phyloP scores from a whole-genome alignment of 53 echinoderm and acorn worm species.

The Mesocentrotus franciscanus region DNA sequence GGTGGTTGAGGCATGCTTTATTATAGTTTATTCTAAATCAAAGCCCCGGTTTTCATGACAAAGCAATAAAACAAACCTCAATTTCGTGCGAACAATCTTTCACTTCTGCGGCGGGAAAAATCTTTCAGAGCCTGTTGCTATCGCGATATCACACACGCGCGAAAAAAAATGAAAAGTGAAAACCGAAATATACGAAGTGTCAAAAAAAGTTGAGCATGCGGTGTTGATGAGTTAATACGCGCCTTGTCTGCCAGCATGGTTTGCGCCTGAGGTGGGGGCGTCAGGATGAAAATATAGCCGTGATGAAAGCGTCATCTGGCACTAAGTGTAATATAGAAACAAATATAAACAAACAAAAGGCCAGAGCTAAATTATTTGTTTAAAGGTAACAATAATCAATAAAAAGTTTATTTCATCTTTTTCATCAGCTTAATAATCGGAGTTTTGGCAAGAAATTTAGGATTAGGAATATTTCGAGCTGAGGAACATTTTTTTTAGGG shows the following conservation, averaged over 20 bases:
- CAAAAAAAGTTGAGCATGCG: not conserved
- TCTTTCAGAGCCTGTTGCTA: not conserved
- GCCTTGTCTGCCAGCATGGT: not conserved
- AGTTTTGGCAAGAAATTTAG: no score
- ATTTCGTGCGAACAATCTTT: not conserved
- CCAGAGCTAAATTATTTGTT: no score
- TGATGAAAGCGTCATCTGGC: not conserved
- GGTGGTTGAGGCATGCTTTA: not conserved
- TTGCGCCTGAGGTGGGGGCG: not conserved
- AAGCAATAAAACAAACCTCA: not conserved
- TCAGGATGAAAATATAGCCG: not conserved
- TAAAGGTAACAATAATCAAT: no score
- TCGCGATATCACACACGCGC: not conserved
- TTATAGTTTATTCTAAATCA: not conserved
- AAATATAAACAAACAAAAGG: no score
- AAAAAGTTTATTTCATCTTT: no score
- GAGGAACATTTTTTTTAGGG: no score
- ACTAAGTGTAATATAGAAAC: no score
- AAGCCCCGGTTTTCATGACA: not conserved
- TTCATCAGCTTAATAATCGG: no score
- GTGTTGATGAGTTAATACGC: not conserved
- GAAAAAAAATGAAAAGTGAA: not conserved
- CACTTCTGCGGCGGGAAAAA: slow-evolving; percentile 18
- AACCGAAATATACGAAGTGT: not conserved
- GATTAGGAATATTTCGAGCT: no score